Base-by-base conservation (phyloP, 2,113 vertebrate species). In the Anarrhichthys ocellatus region DNA sequence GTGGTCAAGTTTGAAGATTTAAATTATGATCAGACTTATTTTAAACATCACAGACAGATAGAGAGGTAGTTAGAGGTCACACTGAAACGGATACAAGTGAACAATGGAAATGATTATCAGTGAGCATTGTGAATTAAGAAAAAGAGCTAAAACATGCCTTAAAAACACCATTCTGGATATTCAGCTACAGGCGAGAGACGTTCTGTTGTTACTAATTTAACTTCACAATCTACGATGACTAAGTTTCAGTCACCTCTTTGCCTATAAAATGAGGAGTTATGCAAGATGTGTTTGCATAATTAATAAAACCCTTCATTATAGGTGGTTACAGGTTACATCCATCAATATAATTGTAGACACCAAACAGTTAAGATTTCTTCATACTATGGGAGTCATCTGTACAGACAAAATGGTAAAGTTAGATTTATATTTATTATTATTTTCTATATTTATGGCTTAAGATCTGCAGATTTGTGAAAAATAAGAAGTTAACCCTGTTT, bases 71-170 rank as follows among this genome's bases (percentile, higher is more conserved):
- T 40, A 14, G 62, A 66, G 11, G 22, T 59, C 27, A 42, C n/a
- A 59, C 56, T 76, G 17, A 34, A 13, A 54, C 22, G 14, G 62
- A 20, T 22, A 8, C 66, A 70, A 63, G 22, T 64, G 14, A 66
- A 36, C 36, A 32, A 15, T 9, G 36, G 9, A 71, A 40, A 20
- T 52, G 0, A 63, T 5, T 0, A 27, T 17, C 34, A 40, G 59
- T 22, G n/a, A 65, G 24, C 56, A 29, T 17, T 63, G 27, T 27
- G 42, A 27, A 10, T 65, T 42, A 14, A 40, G 22, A 34, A 36
- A 52, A 59, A 32, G 36, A 82, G 52, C 46, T 36, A 64, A 58
- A 15, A 67, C 59, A 72, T 29, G 74, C 46, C 58, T 69, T 44
- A 44, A 69, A 64, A 70, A 58, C 24, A 38, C 9, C n/a, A 67